These are phyloP conservation scores for Cataglyphis hispanica DNA, from an alignment of 1,140 invertebrate species.

Conservation along the genomic window DNA sequence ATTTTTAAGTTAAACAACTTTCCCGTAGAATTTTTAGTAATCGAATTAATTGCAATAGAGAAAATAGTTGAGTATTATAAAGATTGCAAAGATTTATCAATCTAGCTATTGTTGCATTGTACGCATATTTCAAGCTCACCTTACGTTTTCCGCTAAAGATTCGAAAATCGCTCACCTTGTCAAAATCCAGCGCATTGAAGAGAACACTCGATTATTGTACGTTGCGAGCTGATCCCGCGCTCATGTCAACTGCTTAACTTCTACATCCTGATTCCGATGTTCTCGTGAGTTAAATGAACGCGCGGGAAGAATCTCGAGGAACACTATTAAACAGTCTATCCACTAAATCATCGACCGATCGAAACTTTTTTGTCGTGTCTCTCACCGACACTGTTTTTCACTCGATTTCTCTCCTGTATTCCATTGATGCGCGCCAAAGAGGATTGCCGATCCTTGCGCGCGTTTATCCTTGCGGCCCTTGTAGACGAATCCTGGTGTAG, in stretches of 20 bases:
- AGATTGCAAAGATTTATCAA: not conserved
- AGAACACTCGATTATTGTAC: conserved; percentile 44
- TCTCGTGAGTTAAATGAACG: not conserved
- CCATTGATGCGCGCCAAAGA: not conserved
- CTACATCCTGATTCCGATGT: not conserved
- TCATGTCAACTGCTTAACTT: conserved; percentile 5
- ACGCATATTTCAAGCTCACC: not conserved
- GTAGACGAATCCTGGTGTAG: not conserved
- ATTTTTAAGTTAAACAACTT: not conserved
- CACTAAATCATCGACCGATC: conserved; percentile 65
- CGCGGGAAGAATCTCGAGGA: conserved; percentile 23
- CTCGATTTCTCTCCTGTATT: conserved; percentile 12
- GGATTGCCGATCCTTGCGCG: not conserved
- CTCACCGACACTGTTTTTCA: not conserved
- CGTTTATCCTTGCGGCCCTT: not conserved
- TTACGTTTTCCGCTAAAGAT: not conserved
- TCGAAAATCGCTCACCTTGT: conserved; percentile 50
- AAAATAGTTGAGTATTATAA: not conserved
- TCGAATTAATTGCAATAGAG: not conserved
- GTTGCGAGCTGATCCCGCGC: conserved; percentile 30
- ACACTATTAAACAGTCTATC: not conserved
- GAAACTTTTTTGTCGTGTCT: conserved; percentile 45
- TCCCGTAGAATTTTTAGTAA: not conserved
- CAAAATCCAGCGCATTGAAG: conserved; percentile 24
- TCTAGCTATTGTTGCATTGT: not conserved